Conservation (phyloP, 2,888 invertebrate genomes). For the Acleris literana region DNA sequence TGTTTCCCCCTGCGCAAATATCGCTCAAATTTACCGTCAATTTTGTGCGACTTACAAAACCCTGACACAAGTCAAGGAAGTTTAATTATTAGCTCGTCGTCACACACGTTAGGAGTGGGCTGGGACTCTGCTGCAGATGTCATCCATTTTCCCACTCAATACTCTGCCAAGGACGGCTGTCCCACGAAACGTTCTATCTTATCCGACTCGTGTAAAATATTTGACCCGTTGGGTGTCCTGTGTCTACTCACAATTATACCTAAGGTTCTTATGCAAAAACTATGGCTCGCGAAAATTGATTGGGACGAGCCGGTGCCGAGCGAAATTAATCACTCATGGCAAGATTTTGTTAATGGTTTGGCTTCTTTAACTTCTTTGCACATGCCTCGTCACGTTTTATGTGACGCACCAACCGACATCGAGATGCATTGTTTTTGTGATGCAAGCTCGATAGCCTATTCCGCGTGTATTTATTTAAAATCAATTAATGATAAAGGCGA, state of each 20-base stretch:
- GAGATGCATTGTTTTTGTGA: no score
- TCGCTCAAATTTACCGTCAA: slow-evolving; percentile 10
- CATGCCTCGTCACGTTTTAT: no score
- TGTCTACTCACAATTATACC: not conserved
- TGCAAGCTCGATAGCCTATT: no score
- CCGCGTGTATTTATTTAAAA: no score
- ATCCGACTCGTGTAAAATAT: not conserved
- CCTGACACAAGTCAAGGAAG: not conserved
- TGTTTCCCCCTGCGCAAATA: slow-evolving; percentile 16
- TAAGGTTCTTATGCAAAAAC: not conserved
- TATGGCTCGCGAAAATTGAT: not conserved
- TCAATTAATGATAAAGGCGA: no score
- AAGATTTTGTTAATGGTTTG: no score
- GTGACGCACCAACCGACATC: no score
- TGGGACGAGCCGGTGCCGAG: not conserved
- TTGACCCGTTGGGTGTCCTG: not conserved
- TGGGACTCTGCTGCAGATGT: slow-evolving; percentile 11
- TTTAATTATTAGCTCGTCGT: slow-evolving; percentile 12
- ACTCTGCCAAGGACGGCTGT: slow-evolving; percentile 13
- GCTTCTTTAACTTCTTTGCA: no score
- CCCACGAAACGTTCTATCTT: not conserved
- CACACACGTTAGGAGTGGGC: slow-evolving; percentile 23
- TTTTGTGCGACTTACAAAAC: slow-evolving; percentile 5
- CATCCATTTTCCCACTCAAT: slow-evolving; percentile 30
- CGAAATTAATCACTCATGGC: not conserved